Evolutionary conservation across 2,888 invertebrate species (phyloP).

Genomic region (Drosophila ustulata): DNA sequence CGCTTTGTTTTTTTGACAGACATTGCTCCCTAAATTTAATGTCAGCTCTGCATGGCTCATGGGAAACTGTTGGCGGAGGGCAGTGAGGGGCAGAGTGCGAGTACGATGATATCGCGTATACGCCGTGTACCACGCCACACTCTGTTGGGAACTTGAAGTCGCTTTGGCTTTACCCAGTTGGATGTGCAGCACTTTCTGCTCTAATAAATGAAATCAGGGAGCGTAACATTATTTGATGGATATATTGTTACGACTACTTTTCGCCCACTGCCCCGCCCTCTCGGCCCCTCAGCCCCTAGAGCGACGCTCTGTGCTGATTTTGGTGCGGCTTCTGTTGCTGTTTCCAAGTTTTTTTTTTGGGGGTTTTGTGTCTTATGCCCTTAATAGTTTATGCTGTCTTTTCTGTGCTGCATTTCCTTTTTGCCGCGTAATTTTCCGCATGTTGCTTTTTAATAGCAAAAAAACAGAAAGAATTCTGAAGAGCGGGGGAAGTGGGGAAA

Average conservation of each 20-base stretch:
- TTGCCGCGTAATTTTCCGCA: slow-evolving; percentile 78
- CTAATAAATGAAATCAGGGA: slow-evolving; percentile 84
- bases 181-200: slow-evolving; percentile 79
- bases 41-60: slow-evolving; percentile 65
- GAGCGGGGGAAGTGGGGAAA: not conserved
- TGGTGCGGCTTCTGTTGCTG: slow-evolving; percentile 19
- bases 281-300: not conserved
- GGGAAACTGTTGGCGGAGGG: slow-evolving; percentile 59
- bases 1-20: slow-evolving; percentile 51
- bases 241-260: slow-evolving; percentile 73
- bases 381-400: slow-evolving; percentile 65
- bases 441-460: slow-evolving; percentile 59
- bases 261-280: not conserved
- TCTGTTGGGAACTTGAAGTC: slow-evolving; percentile 4
- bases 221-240: slow-evolving; percentile 82
- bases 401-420: slow-evolving; percentile 59
- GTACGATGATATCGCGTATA: slow-evolving; percentile 60
- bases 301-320: slow-evolving; percentile 35
- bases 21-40: slow-evolving; percentile 73
- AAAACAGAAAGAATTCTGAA: slow-evolving; percentile 7
- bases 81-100: slow-evolving; percentile 21
- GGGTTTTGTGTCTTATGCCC: slow-evolving; percentile 21
- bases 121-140: slow-evolving; percentile 49
- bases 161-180: slow-evolving; percentile 49
- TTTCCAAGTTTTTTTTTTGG: slow-evolving; percentile 14